These are phyloP conservation scores for Nemopilema nomurai DNA, from an alignment of 30 jellyfish, hydroid and myxozoan species.

Conservation along the genomic window DNA sequence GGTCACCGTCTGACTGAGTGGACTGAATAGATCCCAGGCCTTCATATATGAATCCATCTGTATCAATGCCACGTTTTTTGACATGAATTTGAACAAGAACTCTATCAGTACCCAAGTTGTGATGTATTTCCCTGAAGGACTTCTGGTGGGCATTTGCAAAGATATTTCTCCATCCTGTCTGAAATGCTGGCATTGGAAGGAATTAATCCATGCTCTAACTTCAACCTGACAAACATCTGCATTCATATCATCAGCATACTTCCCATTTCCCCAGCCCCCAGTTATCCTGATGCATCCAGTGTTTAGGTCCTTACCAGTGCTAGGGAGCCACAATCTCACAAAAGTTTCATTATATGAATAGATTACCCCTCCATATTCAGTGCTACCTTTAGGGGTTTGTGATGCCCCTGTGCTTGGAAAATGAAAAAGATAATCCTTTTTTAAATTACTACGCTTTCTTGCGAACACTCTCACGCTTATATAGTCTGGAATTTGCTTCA, in stretches of 20 bases:
- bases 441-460: conserved; percentile 1
- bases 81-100: conserved; percentile 83
- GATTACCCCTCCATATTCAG: conserved; percentile 90
- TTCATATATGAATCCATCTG: conserved; percentile 69
- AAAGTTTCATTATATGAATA: conserved; percentile 82
- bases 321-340: conserved; percentile 89
- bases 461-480: conserved; percentile 84
- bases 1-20: conserved; percentile 49
- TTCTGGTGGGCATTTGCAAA: conserved; percentile 69
- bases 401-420: conserved; percentile 89
- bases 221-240: conserved; percentile 78
- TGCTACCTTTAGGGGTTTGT: conserved; percentile 63
- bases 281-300: conserved; percentile 81
- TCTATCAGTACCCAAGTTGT: conserved; percentile 49
- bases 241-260: conserved; percentile 54
- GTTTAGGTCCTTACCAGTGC: conserved; percentile 24
- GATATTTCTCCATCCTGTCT: conserved; percentile 74
- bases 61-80: conserved; percentile 7
- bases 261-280: conserved; percentile 97
- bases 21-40: conserved; percentile 91
- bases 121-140: conserved; percentile 77
- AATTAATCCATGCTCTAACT: conserved; percentile 87
- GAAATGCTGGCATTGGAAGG: conserved; percentile 89
- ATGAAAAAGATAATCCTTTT: conserved; percentile 62
- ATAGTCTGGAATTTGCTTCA: conserved; percentile 85